Base-by-base conservation (phyloP, 1,140 invertebrate genomes). In the Physella acuta region DNA sequence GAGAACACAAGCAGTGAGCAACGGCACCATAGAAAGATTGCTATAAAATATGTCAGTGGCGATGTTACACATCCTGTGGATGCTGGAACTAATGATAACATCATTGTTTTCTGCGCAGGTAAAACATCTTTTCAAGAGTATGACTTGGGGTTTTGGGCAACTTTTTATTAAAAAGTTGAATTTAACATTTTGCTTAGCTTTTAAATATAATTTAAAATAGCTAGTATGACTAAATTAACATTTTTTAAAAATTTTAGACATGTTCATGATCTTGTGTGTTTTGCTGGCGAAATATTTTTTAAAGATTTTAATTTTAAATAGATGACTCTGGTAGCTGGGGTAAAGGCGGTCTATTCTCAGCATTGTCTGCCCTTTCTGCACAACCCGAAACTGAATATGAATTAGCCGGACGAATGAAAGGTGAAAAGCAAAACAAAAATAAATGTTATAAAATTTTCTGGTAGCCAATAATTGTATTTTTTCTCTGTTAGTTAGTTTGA, bases 291-390 rank as follows among this genome's bases (percentile, higher is more conserved):
- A n/a, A n/a, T n/a, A n/a, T n/a, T n/a, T n/a, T n/a, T n/a, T n/a
- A n/a, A n/a, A n/a, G n/a, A n/a, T n/a, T n/a, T 44, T 44, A 44
- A 44, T 44, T 36, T 11, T 55, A 73, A 75, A 2, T 70, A 83
- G 84, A 85, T 81, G 81, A 84, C 53, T 82, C 81, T 44, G 84
- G 84, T 4, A 36, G 55, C 3, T 85, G 84, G 84, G 83, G 83
- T 34, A 65, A 62, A 39, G 83, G 83, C 11, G 84, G 84, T 14
- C 37, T 85, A 17, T 85, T 85, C 56, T 76, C 79, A 26, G 81
- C 81, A 14, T 61, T 85, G 20, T 73, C 74, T 28, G 62, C 71
- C 20, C 66, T 79, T 33, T 81, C 81, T n/a, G 17, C 53, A 1
- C 14, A 68, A 30, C 78, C 79, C 30, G 72, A 82, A 61, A 60